phyloP scores from a whole-genome alignment of 2,888 invertebrate genomes.

The Nezara viridula region DNA sequence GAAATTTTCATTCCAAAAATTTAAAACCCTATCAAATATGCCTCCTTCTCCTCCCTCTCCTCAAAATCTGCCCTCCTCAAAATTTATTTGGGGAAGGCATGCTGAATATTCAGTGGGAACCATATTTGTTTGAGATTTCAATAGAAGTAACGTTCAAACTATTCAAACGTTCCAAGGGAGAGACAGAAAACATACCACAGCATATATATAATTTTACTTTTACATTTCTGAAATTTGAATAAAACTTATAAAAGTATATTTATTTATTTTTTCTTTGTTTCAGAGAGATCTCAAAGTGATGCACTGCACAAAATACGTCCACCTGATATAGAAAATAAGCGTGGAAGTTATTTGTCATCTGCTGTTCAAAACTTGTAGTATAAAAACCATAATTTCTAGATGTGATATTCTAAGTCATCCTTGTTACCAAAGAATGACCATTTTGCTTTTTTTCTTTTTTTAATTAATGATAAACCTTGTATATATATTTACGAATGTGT shows the following conservation, averaged over 20 bases:
- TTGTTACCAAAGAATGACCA: slow-evolving; percentile 60
- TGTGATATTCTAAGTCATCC: slow-evolving; percentile 60
- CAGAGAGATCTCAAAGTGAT: slow-evolving; percentile 76
- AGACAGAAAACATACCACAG: too few species aligned
- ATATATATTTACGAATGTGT: neutral
- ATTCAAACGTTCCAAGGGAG: too few species aligned
- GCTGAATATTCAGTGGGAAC: too few species aligned
- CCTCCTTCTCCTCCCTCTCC: too few species aligned
- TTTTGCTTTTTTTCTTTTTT: slow-evolving; percentile 23
- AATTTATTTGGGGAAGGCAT: too few species aligned
- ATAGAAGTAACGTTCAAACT: too few species aligned
- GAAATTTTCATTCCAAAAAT: too few species aligned
- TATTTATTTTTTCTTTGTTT: slow-evolving; percentile 65
- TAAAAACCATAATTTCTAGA: neutral
- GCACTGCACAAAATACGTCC: slow-evolving; percentile 68
- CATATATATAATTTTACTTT: too few species aligned
- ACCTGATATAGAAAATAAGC: slow-evolving; percentile 65
- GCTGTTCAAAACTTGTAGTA: slow-evolving; percentile 61
- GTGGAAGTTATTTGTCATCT: slow-evolving; percentile 64
- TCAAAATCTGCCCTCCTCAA: too few species aligned
- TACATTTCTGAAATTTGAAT: too few species aligned
- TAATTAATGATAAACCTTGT: neutral
- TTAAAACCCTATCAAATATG: too few species aligned
- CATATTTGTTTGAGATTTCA: too few species aligned
- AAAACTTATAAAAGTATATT: neutral